Evolutionary conservation across 2,113 vertebrate species (phyloP).

Genomic region (Chaetorhynchus papuensis): DNA sequence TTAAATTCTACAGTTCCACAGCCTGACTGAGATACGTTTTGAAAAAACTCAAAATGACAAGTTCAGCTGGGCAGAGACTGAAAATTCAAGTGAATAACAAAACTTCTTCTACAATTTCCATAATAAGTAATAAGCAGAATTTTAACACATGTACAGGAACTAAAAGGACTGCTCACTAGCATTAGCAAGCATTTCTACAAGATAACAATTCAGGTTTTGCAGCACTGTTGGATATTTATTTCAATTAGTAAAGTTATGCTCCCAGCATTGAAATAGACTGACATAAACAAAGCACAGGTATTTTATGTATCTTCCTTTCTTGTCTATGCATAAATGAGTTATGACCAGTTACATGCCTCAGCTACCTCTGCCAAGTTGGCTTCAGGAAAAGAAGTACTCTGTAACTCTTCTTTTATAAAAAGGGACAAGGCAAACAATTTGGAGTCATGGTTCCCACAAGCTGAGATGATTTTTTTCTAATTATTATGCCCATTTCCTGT

Average conservation of each 20-base stretch:
- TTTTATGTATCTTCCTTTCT: conserved; percentile 5
- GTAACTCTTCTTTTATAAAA: background rate
- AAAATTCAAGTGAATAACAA: background rate
- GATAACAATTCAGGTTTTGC: background rate
- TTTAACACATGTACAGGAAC: background rate
- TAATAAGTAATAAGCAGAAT: background rate
- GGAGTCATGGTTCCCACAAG: background rate
- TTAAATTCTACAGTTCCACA: background rate
- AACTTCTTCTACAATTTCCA: background rate
- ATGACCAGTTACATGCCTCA: background rate
- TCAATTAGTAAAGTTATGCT: background rate
- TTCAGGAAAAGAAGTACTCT: background rate
- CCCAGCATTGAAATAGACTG: background rate
- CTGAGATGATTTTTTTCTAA: background rate
- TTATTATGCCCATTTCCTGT: background rate
- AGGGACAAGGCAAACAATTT: background rate
- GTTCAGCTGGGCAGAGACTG: background rate
- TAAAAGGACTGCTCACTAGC: background rate
- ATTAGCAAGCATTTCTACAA: background rate
- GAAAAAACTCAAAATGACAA: background rate
- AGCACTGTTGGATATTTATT: background rate
- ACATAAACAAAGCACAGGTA: background rate
- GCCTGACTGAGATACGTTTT: background rate
- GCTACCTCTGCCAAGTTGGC: background rate
- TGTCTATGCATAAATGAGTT: background rate